Base-by-base conservation (phyloP, 2,113 vertebrate species). In the Boulengeromyrus knoepffleri region DNA sequence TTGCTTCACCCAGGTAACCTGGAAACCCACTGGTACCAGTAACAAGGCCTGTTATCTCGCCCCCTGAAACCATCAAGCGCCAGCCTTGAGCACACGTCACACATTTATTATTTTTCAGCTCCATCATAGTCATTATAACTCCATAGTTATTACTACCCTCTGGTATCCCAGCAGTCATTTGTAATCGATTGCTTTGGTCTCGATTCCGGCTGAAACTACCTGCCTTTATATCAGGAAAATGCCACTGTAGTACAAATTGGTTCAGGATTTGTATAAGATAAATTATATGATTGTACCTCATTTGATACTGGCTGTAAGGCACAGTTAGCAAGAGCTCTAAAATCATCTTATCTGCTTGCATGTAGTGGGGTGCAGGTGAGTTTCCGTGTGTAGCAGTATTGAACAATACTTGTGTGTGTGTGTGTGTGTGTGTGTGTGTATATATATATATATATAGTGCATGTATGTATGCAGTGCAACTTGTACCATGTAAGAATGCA, bases 141-240 rank as follows among this genome's bases (percentile, higher is more conserved):
- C 7, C 62, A 66, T 92, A 91, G 92, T 90, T 91, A 92, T 94
- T 93, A 91, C 58, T 92, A 90, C 89, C 89, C 91, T 70, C 62
- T 85, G 91, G 90, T 62, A 88, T 93, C 92, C 17, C 6, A 6
- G 39, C 39, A 84, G 80, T 47, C 21, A 47, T 84, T 24, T 4
- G 17, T 84, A 46, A 45, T 84, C 8, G 45, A 46, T 84, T 84
- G 39, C 39, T 45, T 84, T 84, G 7, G 45, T 45, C 80, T 47
- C 80, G 0, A 47, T 9, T 36, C 42, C 42, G 17, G 21, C 80
- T 84, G 80, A 84, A 84, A 19, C 42, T 46, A 45, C 80, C 80
- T 84, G 80, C 42, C 42, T n/a, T 45, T 46, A 19, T 42, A 84
- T 47, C 42, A 47, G 21, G 19, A 47, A 84, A 84, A 84, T 84